Base-by-base conservation (phyloP, 2,113 vertebrate genomes). In the Myotis lucifugus region DNA sequence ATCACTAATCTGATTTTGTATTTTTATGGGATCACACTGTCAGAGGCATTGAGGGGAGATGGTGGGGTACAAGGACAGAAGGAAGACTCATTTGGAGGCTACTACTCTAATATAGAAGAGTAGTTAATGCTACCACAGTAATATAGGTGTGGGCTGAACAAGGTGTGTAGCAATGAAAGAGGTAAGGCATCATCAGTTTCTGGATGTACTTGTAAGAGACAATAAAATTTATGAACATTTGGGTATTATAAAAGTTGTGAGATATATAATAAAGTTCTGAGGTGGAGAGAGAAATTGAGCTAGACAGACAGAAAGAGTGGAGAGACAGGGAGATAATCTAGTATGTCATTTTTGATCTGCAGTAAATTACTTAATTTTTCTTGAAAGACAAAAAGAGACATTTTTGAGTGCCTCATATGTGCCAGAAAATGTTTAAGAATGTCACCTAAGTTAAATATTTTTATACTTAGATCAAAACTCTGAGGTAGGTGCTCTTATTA, bases 261-360 rank as follows among this genome's bases (percentile, higher is more conserved):
- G n/a, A 93, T 84, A 84, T n/a, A 19, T 3, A 88, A 21, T 13
- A 40, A 69, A 69, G 29, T 14, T 79, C 8, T 61, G 61, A 86
- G 19, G 5, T 23, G 27, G 12, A 46, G 6, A 67, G 2, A 73
- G 64, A 67, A n/a, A 67, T 67, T 15, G 11, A 54, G 9, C 79
- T 5, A 67, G 3, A 61, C 0, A 69, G 14, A 66, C 0, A 69
- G 14, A 66, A 4, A 42, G 1, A 61, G 4, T 11, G 0, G 0
- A 8, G 46, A 46, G 1, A 64, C 42, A 32, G n/a, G 5, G 8
- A 93, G 23, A 37, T 21, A 59, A 48, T 25, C n/a, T 13, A 23
- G 29, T 25, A 25, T 12, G 23, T 3, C 37, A 34, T 66, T 54
- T 70, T 81, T 74, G 1, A 64, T 59, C 64, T 67, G 25, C 9